Percentiles rank a stretch among this genome's conserved stretches.
These are phyloP conservation scores for Hirundo rustica DNA, from an alignment of 2,797 vertebrate species.

Conservation along the genomic window DNA sequence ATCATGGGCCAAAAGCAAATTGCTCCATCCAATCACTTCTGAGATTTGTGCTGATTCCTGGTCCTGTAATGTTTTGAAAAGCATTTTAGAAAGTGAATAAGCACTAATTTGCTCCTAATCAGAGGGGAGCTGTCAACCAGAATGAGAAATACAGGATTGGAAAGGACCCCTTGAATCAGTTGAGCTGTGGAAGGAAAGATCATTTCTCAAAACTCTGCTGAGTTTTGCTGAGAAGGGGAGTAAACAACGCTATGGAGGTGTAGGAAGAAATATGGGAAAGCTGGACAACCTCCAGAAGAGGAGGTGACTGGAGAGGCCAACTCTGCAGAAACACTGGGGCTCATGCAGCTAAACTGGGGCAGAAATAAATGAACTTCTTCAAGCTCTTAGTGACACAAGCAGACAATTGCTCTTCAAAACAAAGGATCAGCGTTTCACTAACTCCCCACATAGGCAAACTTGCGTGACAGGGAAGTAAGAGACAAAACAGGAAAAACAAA, in stretches of 20 bases:
- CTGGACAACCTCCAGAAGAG: background rate
- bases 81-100: slow-evolving; percentile 3
- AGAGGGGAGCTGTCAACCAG: background rate
- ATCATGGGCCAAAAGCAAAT: background rate
- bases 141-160: background rate
- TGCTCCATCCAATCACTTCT: background rate
- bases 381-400: background rate
- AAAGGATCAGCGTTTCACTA: background rate
- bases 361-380: background rate
- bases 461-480: slow-evolving; percentile 9
- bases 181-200: background rate
- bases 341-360: background rate
- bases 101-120: slow-evolving; percentile 15
- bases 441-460: background rate
- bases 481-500: background rate
- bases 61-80: background rate
- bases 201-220: background rate
- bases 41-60: background rate
- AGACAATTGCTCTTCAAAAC: background rate
- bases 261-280: background rate
- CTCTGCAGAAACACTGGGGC: background rate
- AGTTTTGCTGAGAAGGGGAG: background rate
- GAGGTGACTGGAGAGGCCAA: background rate
- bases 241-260: background rate
- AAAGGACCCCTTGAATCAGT: background rate